A percentile compares a stretch with the other conserved stretches of the same genome.
Conservation (phyloP, 2,888 invertebrate genomes). For the Agriopis aurantiaria region DNA sequence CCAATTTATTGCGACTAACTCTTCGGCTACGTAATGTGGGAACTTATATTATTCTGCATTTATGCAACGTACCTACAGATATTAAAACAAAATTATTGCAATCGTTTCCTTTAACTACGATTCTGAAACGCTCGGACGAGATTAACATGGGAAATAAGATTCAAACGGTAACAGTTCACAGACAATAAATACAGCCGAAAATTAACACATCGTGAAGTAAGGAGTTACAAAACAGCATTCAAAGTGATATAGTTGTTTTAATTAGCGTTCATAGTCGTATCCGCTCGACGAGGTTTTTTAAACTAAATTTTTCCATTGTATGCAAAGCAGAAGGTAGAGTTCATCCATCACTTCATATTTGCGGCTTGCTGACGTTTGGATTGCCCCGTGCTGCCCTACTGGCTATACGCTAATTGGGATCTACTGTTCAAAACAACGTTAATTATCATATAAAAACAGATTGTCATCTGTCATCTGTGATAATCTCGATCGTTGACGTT, state of each 20-base stretch:
- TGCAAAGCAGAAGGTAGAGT: constrained; percentile 76
- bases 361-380: constrained; percentile 68
- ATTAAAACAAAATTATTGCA: constrained; percentile 28
- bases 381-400: constrained; percentile 65
- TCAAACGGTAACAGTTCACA: constrained; percentile 53
- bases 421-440: constrained; percentile 43
- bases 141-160: constrained; percentile 39
- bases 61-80: constrained; percentile 24
- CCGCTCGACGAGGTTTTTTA: constrained; percentile 66
- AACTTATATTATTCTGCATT: constrained; percentile 41
- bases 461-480: constrained; percentile 44
- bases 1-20: constrained; percentile 61
- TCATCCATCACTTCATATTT: constrained; percentile 85
- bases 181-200: constrained; percentile 63
- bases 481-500: constrained; percentile 38
- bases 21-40: constrained; percentile 41
- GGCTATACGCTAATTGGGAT: constrained; percentile 54
- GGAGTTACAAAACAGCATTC: constrained; percentile 70
- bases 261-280: constrained; percentile 81
- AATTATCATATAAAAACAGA: constrained; percentile 42
- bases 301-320: constrained; percentile 80
- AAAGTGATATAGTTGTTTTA: constrained; percentile 77
- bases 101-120: constrained; percentile 26
- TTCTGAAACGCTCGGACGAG: constrained; percentile 39
- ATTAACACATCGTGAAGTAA: constrained; percentile 66